Base-by-base conservation (phyloP, 1,140 invertebrate species). In the Zaprionus ornatus region DNA sequence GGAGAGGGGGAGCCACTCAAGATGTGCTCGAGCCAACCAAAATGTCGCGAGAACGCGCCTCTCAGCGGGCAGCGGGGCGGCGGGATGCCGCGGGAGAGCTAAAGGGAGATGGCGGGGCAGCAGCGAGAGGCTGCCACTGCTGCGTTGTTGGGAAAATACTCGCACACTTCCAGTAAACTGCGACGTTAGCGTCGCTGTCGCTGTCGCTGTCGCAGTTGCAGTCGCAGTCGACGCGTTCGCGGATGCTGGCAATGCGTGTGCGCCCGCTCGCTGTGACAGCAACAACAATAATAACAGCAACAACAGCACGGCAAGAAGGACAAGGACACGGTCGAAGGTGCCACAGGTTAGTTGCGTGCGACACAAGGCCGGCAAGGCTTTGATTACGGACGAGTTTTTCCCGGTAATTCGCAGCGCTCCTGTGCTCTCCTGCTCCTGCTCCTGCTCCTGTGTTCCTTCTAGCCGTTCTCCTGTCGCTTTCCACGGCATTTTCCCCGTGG, bases 11-110 rank as follows among this genome's bases (percentile, higher is more conserved):
- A n/a, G 21, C 54, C 27, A 29, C 63, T 67, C 48, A 67, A 74
- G 66, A 42, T 50, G 45, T 50, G 42, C 61, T 66, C 55, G 72
- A 85, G 79, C 84, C 84, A 88, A 90, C 84, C 84, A 88, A 90
- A 88, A 85, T 84, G 85, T 87, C 80, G 84, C 85, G 81, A 81
- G 78, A 88, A 75, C 74, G 80, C 80, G 80, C 64, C 84, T 59
- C 81, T 63, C 77, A 56, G 66, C 74, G 63, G 56, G 74, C 48
- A 48, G 27, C 0, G 10, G 40, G 40, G n/a, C 3, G 5, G 40
- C 7, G n/a, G 19, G 27, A 15, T 5, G 42, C 42, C 15, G 48
- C 4, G 9, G 29, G 2, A 2, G 29, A 0, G 9, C 3, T 9
- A 2, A 3, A 32, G 61, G 61, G 60, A 27, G 37, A 27, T 17